phyloP scores from a whole-genome alignment of 2,797 vertebrate genomes.

The Atherinosoma microstoma region DNA sequence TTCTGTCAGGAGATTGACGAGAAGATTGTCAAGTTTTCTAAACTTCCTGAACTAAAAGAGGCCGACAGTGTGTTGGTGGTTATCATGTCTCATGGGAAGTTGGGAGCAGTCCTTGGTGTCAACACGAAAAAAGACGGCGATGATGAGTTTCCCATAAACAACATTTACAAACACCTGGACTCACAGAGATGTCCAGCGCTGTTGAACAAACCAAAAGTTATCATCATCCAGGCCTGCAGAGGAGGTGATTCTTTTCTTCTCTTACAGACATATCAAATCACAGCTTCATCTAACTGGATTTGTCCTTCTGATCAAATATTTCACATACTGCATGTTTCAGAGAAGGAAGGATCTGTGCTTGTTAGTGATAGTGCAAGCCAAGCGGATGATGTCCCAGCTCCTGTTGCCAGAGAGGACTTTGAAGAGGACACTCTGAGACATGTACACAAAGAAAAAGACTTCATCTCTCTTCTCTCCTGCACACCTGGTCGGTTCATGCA shows the following conservation, averaged over 20 bases:
- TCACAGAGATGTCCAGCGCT: conserved; percentile 76
- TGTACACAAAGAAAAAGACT: conserved; percentile 78
- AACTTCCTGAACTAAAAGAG: conserved; percentile 67
- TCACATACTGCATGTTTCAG: conserved; percentile 56
- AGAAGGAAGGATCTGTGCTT: conserved; percentile 10
- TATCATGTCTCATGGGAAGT: conserved; percentile 89
- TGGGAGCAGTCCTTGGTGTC: conserved; percentile 76
- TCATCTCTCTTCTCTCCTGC: conserved; percentile 73
- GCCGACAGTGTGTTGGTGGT: conserved; percentile 90
- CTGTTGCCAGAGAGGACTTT: not conserved
- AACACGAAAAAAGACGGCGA: not conserved
- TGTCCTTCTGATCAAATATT: too few species aligned
- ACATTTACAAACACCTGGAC: conserved; percentile 81
- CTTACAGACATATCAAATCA: not conserved
- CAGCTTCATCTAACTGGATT: too few species aligned
- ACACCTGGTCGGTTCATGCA: conserved; percentile 71
- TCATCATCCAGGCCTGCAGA: conserved; percentile 91
- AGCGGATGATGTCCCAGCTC: conserved; percentile 1
- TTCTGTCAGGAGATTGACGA: conserved; percentile 76
- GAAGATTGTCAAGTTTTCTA: conserved; percentile 77
- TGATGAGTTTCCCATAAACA: conserved; percentile 72
- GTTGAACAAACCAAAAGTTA: conserved; percentile 87
- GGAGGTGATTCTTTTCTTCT: conserved; percentile 76
- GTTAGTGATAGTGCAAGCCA: conserved; percentile 25
- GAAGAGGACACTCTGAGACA: conserved; percentile 19